A percentile compares a stretch with the other conserved stretches of the same genome.
These are phyloP conservation scores for Anaspis maculata DNA, from an alignment of 2,888 invertebrate genomes.

Conservation along the genomic window DNA sequence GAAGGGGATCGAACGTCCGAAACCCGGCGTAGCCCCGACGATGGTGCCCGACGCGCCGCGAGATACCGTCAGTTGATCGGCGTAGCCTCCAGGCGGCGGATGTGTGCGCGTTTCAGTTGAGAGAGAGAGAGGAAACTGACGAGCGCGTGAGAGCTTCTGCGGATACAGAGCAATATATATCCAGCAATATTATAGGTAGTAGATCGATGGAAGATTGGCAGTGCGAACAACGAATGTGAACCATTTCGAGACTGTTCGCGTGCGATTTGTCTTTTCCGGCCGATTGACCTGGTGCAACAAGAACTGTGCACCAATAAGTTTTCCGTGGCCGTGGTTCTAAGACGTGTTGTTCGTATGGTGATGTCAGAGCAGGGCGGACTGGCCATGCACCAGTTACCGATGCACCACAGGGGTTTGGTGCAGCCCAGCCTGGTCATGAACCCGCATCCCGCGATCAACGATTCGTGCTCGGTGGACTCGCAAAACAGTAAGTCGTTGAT, in stretches of 20 bases:
- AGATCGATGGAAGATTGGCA: too few relatives aligned
- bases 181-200: too few relatives aligned
- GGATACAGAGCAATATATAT: too few relatives aligned
- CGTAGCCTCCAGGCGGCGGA: constrained; percentile 13
- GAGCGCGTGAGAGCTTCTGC: too few relatives aligned
- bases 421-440: constrained; percentile 56
- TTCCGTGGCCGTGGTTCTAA: constrained; percentile 4
- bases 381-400: constrained; percentile 56
- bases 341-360: constrained; percentile 47
- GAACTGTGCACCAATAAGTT: background rate
- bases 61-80: constrained; percentile 17
- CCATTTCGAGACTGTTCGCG: too few relatives aligned
- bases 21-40: constrained; percentile 7
- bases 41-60: constrained; percentile 18
- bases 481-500: constrained; percentile 41
- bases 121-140: too few relatives aligned
- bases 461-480: constrained; percentile 37
- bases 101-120: too few relatives aligned
- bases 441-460: constrained; percentile 40
- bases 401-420: constrained; percentile 49
- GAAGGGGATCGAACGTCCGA: constrained; percentile 19
- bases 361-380: constrained; percentile 59
- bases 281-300: background rate
- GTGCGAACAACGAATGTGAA: too few relatives aligned
- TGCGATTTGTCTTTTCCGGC: constrained; percentile 3